Conservation (phyloP, 2,113 vertebrate genomes). For the Anarrhichthys ocellatus region DNA sequence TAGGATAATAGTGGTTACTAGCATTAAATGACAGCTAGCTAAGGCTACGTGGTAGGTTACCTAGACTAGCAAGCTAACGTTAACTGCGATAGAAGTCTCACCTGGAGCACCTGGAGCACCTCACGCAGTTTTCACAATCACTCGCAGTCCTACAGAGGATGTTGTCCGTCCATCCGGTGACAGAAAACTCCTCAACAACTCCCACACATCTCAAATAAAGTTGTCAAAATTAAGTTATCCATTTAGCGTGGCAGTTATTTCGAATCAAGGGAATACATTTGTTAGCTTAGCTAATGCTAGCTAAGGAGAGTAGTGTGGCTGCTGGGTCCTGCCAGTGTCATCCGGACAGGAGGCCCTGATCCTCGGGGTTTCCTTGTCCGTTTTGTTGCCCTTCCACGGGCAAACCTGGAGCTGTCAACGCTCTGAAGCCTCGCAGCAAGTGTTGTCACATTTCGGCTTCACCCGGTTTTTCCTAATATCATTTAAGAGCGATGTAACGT, state of each 20-base stretch:
- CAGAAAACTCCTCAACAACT: slow-evolving; percentile 52
- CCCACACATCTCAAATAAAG: slow-evolving; percentile 35
- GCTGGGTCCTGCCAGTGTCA: slow-evolving; percentile 67
- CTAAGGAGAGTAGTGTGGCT: slow-evolving; percentile 48
- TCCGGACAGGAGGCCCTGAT: slow-evolving; percentile 78
- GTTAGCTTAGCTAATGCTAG: slow-evolving; percentile 75
- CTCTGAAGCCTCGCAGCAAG: slow-evolving; percentile 55
- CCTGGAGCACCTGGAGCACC: slow-evolving; percentile 77
- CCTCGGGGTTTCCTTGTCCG: slow-evolving; percentile 79
- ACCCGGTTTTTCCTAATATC: slow-evolving; percentile 19
- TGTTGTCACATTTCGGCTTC: slow-evolving; percentile 69
- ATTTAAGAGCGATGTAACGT: slow-evolving; percentile 37
- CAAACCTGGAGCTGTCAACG: slow-evolving; percentile 53
- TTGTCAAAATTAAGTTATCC: slow-evolving; percentile 42
- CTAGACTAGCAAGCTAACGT: slow-evolving; percentile 36
- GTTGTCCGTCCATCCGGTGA: slow-evolving; percentile 50
- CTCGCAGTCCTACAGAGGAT: slow-evolving; percentile 36
- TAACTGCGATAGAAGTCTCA: slow-evolving; percentile 58
- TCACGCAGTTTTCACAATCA: slow-evolving; percentile 56
- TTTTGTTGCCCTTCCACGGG: slow-evolving; percentile 54
- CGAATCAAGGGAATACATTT: slow-evolving; percentile 63
- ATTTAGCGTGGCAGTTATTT: slow-evolving; percentile 45
- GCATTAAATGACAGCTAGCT: neutral
- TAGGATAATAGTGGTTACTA: neutral
- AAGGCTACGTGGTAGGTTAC: neutral